Percentiles rank a stretch among this genome's conserved stretches.
phyloP scores from a whole-genome alignment of 2,797 vertebrate species.

The Harpagifer antarcticus region DNA sequence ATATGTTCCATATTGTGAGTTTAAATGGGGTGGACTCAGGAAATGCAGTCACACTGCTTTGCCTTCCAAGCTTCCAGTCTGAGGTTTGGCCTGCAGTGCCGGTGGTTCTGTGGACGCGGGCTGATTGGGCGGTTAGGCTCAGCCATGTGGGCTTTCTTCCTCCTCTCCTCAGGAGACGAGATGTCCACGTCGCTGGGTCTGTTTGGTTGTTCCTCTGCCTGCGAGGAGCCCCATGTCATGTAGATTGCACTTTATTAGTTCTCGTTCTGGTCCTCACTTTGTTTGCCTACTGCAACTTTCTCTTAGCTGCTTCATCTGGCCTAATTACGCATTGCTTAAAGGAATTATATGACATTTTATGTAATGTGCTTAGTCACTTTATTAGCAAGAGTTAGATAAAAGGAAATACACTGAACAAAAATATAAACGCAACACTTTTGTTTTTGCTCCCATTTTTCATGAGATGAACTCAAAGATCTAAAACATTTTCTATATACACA shows the following conservation, averaged over 20 bases:
- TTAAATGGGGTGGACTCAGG: constrained; percentile 87
- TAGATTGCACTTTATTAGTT: constrained; percentile 24
- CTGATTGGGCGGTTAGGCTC: constrained; percentile 79
- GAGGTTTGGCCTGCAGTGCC: constrained; percentile 77
- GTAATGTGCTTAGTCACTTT: not conserved
- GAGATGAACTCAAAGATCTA: too few relatives aligned
- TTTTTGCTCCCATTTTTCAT: too few relatives aligned
- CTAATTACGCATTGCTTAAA: constrained; percentile 3
- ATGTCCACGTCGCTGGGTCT: constrained; percentile 76
- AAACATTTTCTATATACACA: too few relatives aligned
- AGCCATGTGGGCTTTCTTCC: constrained; percentile 80
- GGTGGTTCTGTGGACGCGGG: constrained; percentile 81
- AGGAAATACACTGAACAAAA: too few relatives aligned
- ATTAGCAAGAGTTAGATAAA: constrained; percentile 3
- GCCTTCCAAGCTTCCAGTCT: constrained; percentile 86
- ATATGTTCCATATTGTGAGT: constrained; percentile 90
- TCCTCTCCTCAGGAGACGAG: constrained; percentile 70
- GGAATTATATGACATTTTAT: not conserved
- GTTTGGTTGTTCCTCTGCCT: constrained; percentile 63
- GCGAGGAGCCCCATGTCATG: constrained; percentile 43
- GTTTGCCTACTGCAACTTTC: constrained; percentile 26
- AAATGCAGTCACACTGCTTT: constrained; percentile 87
- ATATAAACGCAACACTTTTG: too few relatives aligned
- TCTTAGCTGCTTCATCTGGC: not conserved
- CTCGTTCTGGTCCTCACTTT: constrained; percentile 8